Base-by-base conservation (phyloP, 1,140 invertebrate species). In the Gryon sp. region DNA sequence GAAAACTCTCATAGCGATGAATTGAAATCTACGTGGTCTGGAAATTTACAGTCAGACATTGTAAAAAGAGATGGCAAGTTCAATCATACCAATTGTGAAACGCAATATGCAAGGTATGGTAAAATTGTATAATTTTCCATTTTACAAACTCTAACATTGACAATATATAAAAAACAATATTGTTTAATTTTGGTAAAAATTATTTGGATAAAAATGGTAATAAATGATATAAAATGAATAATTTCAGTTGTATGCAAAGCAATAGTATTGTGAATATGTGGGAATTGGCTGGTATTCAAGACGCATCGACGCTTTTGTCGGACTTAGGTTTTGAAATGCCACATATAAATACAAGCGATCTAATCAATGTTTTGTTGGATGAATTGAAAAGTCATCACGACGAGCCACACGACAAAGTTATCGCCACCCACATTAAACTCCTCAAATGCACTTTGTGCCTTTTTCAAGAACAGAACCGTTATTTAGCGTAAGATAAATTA, bases 281-380 rank as follows among this genome's bases (percentile, higher is more conserved):
- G 93, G 93, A 94, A 81, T 86, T 90, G 41, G 91, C 93, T 18
- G 92, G 92, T 12, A 90, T 96, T 38, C 85, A 89, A 11, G 91
- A 93, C 24, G 90, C 92, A 8, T 87, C 90, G 19, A 86, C 88
- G 0, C 82, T 96, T 7, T 84, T 96, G 3, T 86, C 92, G 28
- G 92, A 94, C 43, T 83, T 96, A 6, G 94, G 94, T 14, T 94
- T 95, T 79, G 90, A 90, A 3, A 88, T 89, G 12, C 84, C 91
- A 1, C 89, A 92, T 20, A 88, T 96, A 7, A 93, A 91, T 52
- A 83, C 95, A 1, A 81, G 84, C 0, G 94, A 96, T 45, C 86
- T 97, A 34, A 92, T 92, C n/a, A 90, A 89, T 55, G 91, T 92
- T 2, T 84, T 97, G 43, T 94, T 95, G 72, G 93, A 95, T 50